Evolutionary conservation across 2,888 invertebrate genomes (phyloP).

Genomic region (Phyllotreta cruciferae): DNA sequence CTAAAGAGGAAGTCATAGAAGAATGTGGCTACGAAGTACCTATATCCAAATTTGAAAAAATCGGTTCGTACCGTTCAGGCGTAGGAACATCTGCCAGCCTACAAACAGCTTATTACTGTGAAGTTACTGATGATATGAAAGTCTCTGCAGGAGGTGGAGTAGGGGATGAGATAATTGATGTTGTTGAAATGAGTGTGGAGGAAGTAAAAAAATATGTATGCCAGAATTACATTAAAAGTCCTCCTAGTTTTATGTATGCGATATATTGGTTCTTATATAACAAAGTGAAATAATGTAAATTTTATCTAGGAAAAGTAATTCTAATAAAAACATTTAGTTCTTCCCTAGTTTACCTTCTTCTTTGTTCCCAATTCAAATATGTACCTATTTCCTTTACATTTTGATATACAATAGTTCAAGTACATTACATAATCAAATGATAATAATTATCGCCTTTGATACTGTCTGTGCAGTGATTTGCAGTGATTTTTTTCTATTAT

Average conservation of each 20-base stretch:
- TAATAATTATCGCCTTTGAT: too few relatives aligned
- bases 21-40: constrained; percentile 94
- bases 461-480: too few relatives aligned
- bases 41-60: constrained; percentile 65
- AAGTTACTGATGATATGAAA: constrained; percentile 86
- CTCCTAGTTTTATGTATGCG: constrained; percentile 79
- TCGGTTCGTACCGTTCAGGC: constrained; percentile 77
- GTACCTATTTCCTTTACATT: too few relatives aligned
- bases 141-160: constrained; percentile 78
- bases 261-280: constrained; percentile 81
- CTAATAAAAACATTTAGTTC: too few relatives aligned
- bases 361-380: too few relatives aligned
- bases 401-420: too few relatives aligned
- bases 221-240: constrained; percentile 71
- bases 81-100: constrained; percentile 80
- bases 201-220: constrained; percentile 70
- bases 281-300: constrained; percentile 37
- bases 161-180: constrained; percentile 88
- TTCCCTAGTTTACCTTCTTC: too few relatives aligned
- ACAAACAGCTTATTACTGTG: constrained; percentile 87
- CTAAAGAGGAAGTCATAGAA: constrained; percentile 86
- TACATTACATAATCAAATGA: too few relatives aligned
- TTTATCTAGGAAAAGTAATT: not conserved
- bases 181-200: constrained; percentile 80
- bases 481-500: too few relatives aligned